Evolutionary conservation across 2,113 vertebrate species (phyloP), one percentile per base, ranked within the genome.

Genomic region (Megaptera novaeangliae): DNA sequence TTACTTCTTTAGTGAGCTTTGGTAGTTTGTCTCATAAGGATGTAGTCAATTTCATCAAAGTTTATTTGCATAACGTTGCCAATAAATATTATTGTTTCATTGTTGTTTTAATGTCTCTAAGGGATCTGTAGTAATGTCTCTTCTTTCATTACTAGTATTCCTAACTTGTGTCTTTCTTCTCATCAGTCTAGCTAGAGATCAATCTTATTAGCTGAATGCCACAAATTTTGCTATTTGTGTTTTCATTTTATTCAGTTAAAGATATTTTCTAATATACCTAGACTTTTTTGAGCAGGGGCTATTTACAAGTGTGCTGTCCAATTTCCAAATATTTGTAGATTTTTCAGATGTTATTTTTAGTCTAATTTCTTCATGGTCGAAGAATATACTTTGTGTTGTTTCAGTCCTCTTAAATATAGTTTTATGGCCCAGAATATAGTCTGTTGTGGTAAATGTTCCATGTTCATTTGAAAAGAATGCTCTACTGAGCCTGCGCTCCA

Each of bases 341-440:
- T 92, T 95, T 95, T 92, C 77, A 85, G 66, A 61, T 41, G 27
- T 75, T 74, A 93, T 52, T 91, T 69, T 69, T 78, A 55, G 12
- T 21, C n/a, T 55, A 78, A 71, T 80, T 88, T 75, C 27, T 63
- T 72, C 52, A n/a, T 81, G n/a, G 8, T 57, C 29, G 68, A 15
- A 94, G 27, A 83, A 44, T 25, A 49, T 92, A 78, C 25, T 80
- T 69, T 64, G 25, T 59, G 17, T 85, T 39, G 64, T 39, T 71
- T 82, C n/a, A 90, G 1, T 88, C 13, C 4, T 78, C 15, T 86
- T 87, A 75, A 92, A n/a, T 61, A 87, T 74, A 91, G 57, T 66
- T 46, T 91, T 72, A 81, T 52, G 46, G n/a, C 21, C 20, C 31
- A 71, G 46, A 83, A 77, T 41, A 34, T 34, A 72, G 52, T 34